Conservation (phyloP, 1,140 invertebrate species). For the Geopemphigus sp. region DNA sequence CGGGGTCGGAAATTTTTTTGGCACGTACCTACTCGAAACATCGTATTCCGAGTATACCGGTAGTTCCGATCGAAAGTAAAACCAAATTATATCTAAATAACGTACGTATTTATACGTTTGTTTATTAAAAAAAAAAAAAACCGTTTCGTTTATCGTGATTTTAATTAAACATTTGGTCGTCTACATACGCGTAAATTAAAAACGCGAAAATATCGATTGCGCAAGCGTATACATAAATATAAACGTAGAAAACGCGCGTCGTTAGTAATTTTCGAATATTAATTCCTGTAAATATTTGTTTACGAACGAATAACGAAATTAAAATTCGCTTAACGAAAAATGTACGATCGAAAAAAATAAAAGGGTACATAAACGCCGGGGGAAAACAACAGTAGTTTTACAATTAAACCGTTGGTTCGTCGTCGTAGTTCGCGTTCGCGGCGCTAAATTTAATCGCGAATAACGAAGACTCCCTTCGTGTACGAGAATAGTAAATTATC, state of each 20-base stretch:
- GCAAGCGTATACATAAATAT: no score
- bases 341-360: neutral
- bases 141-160: neutral
- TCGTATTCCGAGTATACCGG: neutral
- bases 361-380: neutral
- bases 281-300: no score
- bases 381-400: neutral
- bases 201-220: neutral
- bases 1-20: neutral
- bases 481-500: conserved; percentile 1
- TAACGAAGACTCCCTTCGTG: neutral
- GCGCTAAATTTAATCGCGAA: neutral
- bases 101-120: neutral
- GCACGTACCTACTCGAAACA: neutral
- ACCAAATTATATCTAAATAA: neutral
- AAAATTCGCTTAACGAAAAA: neutral
- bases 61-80: neutral
- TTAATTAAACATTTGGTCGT: neutral
- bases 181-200: neutral
- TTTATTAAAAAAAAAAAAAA: no score
- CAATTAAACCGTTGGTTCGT: neutral
- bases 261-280: no score
- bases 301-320: neutral
- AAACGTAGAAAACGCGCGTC: no score
- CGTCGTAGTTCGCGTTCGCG: neutral